Evolutionary conservation across 2,888 invertebrate species (phyloP).

Genomic region (Eurois occulta): DNA sequence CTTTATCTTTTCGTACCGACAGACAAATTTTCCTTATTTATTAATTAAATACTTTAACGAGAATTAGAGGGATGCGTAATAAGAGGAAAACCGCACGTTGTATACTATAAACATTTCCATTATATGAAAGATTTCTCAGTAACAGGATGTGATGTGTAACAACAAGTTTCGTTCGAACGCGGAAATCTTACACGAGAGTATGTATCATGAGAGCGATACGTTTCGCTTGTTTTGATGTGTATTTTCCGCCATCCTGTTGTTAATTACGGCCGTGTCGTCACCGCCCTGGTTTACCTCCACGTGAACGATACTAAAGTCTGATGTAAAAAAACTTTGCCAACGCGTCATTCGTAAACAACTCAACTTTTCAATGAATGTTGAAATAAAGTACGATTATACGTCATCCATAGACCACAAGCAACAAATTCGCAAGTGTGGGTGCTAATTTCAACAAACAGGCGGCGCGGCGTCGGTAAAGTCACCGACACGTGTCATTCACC

Average conservation of each 20-base stretch:
- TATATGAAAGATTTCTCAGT: conserved; percentile 74
- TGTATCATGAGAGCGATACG: conserved; percentile 71
- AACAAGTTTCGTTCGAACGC: conserved; percentile 67
- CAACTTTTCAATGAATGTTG: conserved; percentile 67
- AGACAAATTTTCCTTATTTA: conserved; percentile 70
- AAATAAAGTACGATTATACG: conserved; percentile 65
- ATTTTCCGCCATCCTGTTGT: conserved; percentile 73
- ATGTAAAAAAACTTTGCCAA: conserved; percentile 54
- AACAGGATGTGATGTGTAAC: conserved; percentile 77
- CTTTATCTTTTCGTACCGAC: conserved; percentile 62
- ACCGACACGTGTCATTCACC: conserved; percentile 77
- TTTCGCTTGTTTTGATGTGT: conserved; percentile 71
- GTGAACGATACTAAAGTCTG: conserved; percentile 46
- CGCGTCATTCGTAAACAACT: conserved; percentile 50
- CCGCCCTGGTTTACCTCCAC: conserved; percentile 53
- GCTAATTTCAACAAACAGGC: conserved; percentile 76
- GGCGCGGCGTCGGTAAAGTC: conserved; percentile 72
- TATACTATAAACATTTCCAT: conserved; percentile 69
- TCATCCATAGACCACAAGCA: conserved; percentile 60
- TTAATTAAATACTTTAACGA: conserved; percentile 42
- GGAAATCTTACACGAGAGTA: conserved; percentile 71
- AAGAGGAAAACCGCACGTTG: conserved; percentile 77
- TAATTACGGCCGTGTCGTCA: conserved; percentile 64
- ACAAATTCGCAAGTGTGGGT: conserved; percentile 74
- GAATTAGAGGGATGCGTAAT: conserved; percentile 66